phyloP scores from a whole-genome alignment of 2,888 invertebrate species.

The Caenorhabditis sp. region DNA sequence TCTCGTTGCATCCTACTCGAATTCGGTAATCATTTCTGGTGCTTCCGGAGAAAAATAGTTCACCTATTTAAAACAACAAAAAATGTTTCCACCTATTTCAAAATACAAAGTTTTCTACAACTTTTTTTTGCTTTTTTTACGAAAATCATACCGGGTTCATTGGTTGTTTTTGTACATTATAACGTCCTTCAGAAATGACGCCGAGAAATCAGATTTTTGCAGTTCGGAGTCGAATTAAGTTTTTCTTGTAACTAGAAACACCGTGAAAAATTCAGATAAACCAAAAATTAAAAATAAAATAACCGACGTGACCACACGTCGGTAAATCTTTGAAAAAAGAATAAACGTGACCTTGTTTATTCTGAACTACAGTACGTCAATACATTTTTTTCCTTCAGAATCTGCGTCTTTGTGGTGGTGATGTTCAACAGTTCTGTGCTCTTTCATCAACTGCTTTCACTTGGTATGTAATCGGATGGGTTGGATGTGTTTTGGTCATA shows the following conservation, averaged over 20 bases:
- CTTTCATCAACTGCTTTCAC: constrained; percentile 63
- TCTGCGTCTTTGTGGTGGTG: constrained; percentile 65
- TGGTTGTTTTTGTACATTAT: no score
- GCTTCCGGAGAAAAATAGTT: not conserved
- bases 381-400: constrained; percentile 30
- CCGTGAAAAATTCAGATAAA: no score
- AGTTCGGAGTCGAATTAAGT: no score
- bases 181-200: no score
- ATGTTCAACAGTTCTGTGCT: constrained; percentile 69
- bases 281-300: no score
- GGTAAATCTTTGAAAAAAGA: not conserved
- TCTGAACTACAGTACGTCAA: not conserved
- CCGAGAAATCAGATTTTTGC: no score
- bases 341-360: not conserved
- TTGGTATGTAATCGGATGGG: constrained; percentile 59
- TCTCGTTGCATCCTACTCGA: constrained; percentile 51
- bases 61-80: not conserved
- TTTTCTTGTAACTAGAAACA: no score
- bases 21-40: constrained; percentile 42
- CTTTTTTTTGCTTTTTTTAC: not conserved
- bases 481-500: constrained; percentile 48
- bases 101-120: not conserved
- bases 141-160: no score
- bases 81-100: not conserved
- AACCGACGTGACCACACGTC: no score